phyloP scores from a whole-genome alignment of 2,113 vertebrate genomes.

The Rynchops niger region DNA sequence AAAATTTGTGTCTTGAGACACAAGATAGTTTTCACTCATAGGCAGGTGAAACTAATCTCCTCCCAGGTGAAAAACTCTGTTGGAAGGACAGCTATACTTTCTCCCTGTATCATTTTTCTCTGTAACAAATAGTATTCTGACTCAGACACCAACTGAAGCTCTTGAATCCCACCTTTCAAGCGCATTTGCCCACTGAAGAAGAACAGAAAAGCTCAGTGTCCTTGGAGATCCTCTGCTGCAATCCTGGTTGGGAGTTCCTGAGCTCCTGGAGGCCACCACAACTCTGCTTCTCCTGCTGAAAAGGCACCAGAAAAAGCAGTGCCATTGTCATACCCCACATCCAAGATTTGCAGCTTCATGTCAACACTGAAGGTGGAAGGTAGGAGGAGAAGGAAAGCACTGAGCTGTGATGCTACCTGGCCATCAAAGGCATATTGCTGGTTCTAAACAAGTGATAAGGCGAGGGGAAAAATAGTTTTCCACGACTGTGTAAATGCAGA shows the following conservation, averaged over 20 bases:
- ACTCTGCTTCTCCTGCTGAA: not conserved
- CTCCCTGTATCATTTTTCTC: not conserved
- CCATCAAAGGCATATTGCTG: not conserved
- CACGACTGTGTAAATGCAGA: not conserved
- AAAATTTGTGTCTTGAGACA: not conserved
- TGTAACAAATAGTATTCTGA: not conserved
- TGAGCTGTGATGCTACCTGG: not conserved
- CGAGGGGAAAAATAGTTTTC: accelerated
- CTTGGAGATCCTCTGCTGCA: not conserved
- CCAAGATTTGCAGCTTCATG: not conserved
- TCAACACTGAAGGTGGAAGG: not conserved
- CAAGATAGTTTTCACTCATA: not conserved
- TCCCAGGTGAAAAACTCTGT: not conserved
- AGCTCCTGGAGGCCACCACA: not conserved
- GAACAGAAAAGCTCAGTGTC: not conserved
- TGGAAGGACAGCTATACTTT: not conserved
- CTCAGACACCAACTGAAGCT: not conserved
- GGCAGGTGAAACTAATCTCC: not conserved
- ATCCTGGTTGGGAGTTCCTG: too few species aligned
- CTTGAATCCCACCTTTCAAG: not conserved
- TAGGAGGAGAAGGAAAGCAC: not conserved
- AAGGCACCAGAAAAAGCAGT: not conserved
- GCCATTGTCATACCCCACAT: not conserved
- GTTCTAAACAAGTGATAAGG: not conserved
- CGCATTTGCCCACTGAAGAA: not conserved